Evolutionary conservation across 2,888 invertebrate species (phyloP).

Genomic region (Stegana nigrithorax): DNA sequence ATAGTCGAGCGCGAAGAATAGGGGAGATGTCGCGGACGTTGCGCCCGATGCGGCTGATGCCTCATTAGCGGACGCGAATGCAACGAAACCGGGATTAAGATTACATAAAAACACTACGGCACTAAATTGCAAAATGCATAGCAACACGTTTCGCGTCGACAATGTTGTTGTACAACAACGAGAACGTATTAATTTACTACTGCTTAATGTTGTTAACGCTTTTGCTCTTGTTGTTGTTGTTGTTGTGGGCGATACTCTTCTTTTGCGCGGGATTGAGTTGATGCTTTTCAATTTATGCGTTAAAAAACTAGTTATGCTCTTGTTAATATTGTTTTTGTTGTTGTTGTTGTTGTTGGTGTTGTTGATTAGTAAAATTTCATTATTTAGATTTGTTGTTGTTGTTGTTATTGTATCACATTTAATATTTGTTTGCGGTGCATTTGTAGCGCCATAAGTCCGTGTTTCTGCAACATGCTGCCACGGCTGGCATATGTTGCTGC

Average conservation of each 20-base stretch:
- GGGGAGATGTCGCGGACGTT: conserved; percentile 40
- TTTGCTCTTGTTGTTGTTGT: conserved; percentile 8
- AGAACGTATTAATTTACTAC: background rate
- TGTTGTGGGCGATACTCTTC: conserved; percentile 23
- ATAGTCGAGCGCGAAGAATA: conserved; percentile 50
- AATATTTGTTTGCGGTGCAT: conserved; percentile 9
- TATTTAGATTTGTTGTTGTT: conserved; percentile 25
- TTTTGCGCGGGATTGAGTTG: no score
- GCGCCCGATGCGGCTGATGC: conserved; percentile 33
- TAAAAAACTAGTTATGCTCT: conserved; percentile 54
- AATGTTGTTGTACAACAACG: conserved; percentile 24
- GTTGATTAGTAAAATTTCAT: conserved; percentile 60
- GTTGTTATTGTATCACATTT: conserved; percentile 14
- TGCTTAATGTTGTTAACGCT: background rate
- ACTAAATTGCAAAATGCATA: conserved; percentile 60
- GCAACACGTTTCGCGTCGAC: conserved; percentile 31
- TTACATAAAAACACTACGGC: conserved; percentile 64
- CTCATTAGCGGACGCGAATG: conserved; percentile 31
- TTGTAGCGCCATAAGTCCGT: background rate
- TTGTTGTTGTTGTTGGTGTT: conserved; percentile 21
- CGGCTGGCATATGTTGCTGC: conserved; percentile 18
- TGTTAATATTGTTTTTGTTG: conserved; percentile 42
- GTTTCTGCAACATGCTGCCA: background rate
- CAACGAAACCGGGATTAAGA: conserved; percentile 61
- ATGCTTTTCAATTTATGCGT: conserved; percentile 43